Base-by-base conservation (phyloP, 2,113 vertebrate species). In the Guaruba guarouba region DNA sequence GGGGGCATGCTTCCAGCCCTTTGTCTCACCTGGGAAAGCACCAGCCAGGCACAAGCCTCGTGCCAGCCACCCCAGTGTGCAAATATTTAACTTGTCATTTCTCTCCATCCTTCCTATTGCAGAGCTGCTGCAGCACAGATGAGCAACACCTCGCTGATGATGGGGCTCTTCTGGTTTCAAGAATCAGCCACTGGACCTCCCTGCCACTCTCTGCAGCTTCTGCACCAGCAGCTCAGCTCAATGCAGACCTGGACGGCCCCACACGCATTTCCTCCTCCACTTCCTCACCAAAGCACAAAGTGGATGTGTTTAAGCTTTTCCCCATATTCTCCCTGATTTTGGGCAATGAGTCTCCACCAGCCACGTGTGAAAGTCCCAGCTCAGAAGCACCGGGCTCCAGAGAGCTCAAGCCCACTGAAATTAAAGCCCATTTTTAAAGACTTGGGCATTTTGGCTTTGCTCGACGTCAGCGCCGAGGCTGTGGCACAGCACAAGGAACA, bases 201-300 rank as follows among this genome's bases (percentile, higher is more conserved):
- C 61, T n/a, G 27, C 41, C 43, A 61, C 37, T 19, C 49, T 66
- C 49, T 66, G 73, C 35, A 17, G 37, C 33, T 75, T 10, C 41
- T 35, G 12, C 41, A 44, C n/a, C 43, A 27, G 61, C 14, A 62
- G 54, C 54, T 54, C 71, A 46, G 71, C 29, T 67, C 52, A 46
- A 1, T 1, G 25, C 59, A 29, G 51, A 79, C 44, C 75, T 25
- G 68, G 23, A 11, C 5, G n/a, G n/a, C 31, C 54, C n/a, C 22
- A 31, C 46, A 41, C 7, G 13, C 7, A 0, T 7, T 35, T 54
- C 54, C 41, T 41, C 24, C 41, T 17, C 10, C 6, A 4, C 7
- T 10, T 6, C 55, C 41, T 51, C 51, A 11, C 25, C n/a, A 13
- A 75, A 86, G 62, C 73, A 82, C n/a, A 28, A 37, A 37, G 16